Evolutionary conservation across 2,113 vertebrate species (phyloP).

Genomic region (Noctilio leporinus): DNA sequence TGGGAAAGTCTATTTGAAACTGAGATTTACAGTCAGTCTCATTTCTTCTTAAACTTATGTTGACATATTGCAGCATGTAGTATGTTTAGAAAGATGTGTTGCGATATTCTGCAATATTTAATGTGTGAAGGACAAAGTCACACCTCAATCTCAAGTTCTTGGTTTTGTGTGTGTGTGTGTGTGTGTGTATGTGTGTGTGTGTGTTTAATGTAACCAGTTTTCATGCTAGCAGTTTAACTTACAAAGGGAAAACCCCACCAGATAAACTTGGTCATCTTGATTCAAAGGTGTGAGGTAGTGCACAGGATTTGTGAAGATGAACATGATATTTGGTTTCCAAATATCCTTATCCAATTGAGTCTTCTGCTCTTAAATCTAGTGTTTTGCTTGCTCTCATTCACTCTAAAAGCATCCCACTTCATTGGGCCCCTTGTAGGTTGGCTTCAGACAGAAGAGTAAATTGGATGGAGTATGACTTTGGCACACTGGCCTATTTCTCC

Average conservation of each 20-base stretch:
- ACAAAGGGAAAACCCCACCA: neutral
- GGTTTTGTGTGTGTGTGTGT: neutral
- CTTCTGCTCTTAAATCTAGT: neutral
- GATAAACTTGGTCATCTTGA: neutral
- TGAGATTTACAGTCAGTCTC: constrained; percentile 28
- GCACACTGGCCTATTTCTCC: neutral
- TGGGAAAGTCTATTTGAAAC: neutral
- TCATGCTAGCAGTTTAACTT: neutral
- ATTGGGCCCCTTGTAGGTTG: neutral
- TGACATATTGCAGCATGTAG: constrained; percentile 69
- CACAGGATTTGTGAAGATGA: neutral
- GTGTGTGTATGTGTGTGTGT: too few relatives aligned
- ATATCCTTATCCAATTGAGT: neutral
- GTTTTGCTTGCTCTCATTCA: neutral
- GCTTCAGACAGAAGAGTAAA: neutral
- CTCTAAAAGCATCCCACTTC: neutral
- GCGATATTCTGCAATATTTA: constrained; percentile 76
- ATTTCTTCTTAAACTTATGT: constrained; percentile 50
- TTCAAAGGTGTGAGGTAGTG: neutral
- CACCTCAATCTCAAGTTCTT: constrained; percentile 40
- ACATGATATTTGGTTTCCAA: neutral
- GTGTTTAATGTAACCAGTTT: neutral
- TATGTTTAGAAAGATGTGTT: constrained; percentile 71
- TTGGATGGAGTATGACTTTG: neutral
- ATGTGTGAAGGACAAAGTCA: constrained; percentile 77